Conservation (phyloP, 2,113 vertebrate species). For the Sphaerodactylus townsendi region DNA sequence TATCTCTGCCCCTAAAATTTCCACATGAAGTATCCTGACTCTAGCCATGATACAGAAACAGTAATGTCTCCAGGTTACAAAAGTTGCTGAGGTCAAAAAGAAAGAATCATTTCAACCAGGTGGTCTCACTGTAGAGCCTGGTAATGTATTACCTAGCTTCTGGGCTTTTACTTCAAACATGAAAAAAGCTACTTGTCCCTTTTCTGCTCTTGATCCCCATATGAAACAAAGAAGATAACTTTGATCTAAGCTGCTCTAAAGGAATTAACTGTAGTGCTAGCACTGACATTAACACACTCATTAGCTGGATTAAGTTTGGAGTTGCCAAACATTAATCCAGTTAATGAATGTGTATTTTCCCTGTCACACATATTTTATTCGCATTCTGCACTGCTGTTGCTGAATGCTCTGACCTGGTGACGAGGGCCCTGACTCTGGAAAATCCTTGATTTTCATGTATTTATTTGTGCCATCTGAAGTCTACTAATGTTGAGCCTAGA, state of each 20-base stretch:
- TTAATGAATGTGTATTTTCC: constrained; percentile 19
- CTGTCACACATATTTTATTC: constrained; percentile 12
- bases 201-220: background rate
- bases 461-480: background rate
- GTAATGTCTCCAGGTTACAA: background rate
- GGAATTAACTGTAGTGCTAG: constrained; percentile 26
- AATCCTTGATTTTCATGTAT: background rate
- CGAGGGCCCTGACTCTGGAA: background rate
- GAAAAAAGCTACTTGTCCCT: background rate
- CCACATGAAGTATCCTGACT: background rate
- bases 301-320: constrained; percentile 35
- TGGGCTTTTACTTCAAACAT: background rate
- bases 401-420: background rate
- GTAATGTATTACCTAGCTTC: background rate
- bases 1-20: background rate
- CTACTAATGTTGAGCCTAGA: background rate
- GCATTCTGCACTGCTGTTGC: background rate
- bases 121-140: background rate
- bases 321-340: constrained; percentile 31
- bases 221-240: constrained; percentile 24
- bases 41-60: background rate
- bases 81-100: background rate
- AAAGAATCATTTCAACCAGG: background rate
- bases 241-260: constrained; percentile 23
- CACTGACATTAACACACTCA: constrained; percentile 23